Evolutionary conservation across 2,888 invertebrate species (phyloP).

Genomic region (Sylvicola fuscatus): DNA sequence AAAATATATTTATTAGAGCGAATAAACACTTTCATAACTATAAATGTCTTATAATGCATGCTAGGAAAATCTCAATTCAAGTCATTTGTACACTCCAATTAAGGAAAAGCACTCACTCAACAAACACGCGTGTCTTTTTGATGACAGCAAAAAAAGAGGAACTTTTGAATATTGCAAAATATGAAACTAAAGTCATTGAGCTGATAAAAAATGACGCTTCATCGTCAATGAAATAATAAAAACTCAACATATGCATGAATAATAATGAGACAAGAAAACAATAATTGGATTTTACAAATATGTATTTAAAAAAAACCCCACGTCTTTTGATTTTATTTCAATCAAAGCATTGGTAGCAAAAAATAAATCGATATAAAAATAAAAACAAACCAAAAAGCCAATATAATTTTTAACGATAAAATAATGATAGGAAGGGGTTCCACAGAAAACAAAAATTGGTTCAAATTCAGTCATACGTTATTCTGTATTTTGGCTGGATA

Average conservation of each 20-base stretch:
- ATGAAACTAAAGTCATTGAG: too few relatives aligned
- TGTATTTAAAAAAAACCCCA: too few relatives aligned
- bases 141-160: background rate
- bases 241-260: background rate
- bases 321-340: too few relatives aligned
- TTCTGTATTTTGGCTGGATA: background rate
- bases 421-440: background rate
- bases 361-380: background rate
- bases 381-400: slow-evolving; percentile 1
- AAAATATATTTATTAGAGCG: background rate
- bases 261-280: too few relatives aligned
- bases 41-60: background rate
- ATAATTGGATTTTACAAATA: too few relatives aligned
- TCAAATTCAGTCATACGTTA: background rate
- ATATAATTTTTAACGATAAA: background rate
- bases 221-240: slow-evolving; percentile 1
- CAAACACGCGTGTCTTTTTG: background rate
- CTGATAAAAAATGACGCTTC: too few relatives aligned
- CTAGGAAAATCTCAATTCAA: too few relatives aligned
- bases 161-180: too few relatives aligned
- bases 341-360: too few relatives aligned
- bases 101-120: slow-evolving; percentile 2
- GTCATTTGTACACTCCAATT: too few relatives aligned
- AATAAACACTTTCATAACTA: background rate
- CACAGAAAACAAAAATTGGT: too few relatives aligned